These are phyloP conservation scores for Halotydeus destructor DNA, from an alignment of 1,140 invertebrate species.

Conservation along the genomic window DNA sequence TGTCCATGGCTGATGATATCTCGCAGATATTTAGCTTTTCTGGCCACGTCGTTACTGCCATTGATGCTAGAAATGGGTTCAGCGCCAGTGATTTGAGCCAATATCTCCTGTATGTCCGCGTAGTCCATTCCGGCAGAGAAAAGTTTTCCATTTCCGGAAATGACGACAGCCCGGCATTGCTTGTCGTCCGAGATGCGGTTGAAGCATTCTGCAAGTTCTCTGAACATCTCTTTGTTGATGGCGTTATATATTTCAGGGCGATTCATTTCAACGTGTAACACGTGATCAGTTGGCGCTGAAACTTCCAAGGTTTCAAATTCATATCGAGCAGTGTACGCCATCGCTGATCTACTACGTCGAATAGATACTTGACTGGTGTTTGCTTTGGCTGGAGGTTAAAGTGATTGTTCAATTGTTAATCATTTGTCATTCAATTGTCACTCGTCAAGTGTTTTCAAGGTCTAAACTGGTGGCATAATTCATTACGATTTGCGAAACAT, in stretches of 20 bases:
- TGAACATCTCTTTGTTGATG: conserved; percentile 41
- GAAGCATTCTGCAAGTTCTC: conserved; percentile 45
- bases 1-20: conserved; percentile 45
- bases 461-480: neutral
- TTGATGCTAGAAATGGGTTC: neutral
- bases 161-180: conserved; percentile 56
- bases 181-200: conserved; percentile 8
- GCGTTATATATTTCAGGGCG: conserved; percentile 71
- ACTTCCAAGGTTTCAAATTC: conserved; percentile 35
- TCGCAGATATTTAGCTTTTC: conserved; percentile 47
- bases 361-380: too few species aligned
- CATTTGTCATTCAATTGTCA: neutral
- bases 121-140: conserved; percentile 48
- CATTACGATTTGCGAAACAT: neutral
- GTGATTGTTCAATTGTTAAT: neutral
- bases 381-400: neutral
- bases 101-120: conserved; percentile 15
- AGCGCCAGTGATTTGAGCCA: conserved; percentile 8
- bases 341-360: conserved; percentile 6
- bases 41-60: conserved; percentile 46
- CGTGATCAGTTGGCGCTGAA: conserved; percentile 49
- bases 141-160: conserved; percentile 54
- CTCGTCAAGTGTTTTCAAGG: neutral
- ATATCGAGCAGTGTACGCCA: conserved; percentile 9
- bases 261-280: conserved; percentile 74